Evolutionary conservation across 2,888 invertebrate genomes (phyloP).

Genomic region (Caenorhabditis doughertyi): DNA sequence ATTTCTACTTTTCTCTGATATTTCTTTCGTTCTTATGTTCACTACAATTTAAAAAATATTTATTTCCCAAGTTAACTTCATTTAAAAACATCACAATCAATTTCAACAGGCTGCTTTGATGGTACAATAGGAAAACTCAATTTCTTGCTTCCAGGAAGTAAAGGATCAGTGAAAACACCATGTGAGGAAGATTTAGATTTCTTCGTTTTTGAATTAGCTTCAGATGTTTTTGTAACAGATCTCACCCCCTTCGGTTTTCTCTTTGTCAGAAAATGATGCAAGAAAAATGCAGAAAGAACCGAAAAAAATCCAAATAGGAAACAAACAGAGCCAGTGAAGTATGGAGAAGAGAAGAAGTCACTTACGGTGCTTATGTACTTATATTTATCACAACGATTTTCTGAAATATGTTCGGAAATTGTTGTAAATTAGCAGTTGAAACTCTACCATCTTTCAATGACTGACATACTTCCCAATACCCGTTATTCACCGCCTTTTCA

Average conservation of each 20-base stretch:
- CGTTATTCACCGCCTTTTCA: background rate
- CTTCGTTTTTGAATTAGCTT: background rate
- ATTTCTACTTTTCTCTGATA: background rate
- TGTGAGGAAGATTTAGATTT: background rate
- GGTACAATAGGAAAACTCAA: no score
- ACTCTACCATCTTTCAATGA: background rate
- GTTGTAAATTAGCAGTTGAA: background rate
- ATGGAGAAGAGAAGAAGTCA: slow-evolving; percentile 17
- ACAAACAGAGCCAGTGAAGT: background rate
- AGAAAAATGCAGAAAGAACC: background rate
- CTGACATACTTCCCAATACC: background rate
- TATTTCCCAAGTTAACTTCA: no score
- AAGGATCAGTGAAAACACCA: no score
- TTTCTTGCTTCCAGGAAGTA: background rate
- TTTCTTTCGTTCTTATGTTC: background rate
- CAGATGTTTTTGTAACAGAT: background rate
- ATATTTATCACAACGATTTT: background rate
- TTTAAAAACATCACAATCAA: no score
- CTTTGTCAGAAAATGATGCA: background rate
- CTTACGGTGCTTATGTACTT: background rate
- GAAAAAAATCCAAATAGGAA: background rate
- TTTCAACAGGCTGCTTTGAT: no score
- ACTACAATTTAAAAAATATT: no score
- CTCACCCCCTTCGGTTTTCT: background rate
- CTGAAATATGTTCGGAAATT: background rate